Conservation (phyloP, 2,113 vertebrate species). For the Trichomycterus rosablanca region DNA sequence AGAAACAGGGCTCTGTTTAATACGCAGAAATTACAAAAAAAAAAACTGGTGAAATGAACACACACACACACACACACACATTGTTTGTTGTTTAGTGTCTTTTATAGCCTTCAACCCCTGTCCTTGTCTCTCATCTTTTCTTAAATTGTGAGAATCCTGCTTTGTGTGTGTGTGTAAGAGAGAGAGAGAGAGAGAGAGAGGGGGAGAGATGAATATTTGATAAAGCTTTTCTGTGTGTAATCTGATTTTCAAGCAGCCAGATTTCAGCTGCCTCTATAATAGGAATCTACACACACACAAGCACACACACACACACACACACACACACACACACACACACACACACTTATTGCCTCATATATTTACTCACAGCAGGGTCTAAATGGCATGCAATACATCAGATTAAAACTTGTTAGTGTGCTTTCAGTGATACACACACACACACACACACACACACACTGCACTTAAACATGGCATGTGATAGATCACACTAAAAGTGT, state of each 20-base stretch:
- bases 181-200: neutral
- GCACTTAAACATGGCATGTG: slow-evolving; percentile 30
- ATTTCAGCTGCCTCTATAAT: slow-evolving; percentile 56
- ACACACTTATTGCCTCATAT: slow-evolving; percentile 8
- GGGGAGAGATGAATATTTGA: slow-evolving; percentile 69
- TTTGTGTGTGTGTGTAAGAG: neutral
- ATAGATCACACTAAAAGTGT: slow-evolving; percentile 57
- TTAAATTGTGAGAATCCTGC: too few relatives aligned
- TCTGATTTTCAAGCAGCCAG: slow-evolving; percentile 61
- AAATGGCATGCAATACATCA: slow-evolving; percentile 25
- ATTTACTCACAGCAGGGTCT: slow-evolving; percentile 36
- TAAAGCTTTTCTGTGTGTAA: slow-evolving; percentile 63
- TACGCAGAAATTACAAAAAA: too few relatives aligned
- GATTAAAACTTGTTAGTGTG: slow-evolving; percentile 45
- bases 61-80: too few relatives aligned
- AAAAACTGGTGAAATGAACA: too few relatives aligned
- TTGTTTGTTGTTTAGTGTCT: too few relatives aligned
- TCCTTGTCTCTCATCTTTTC: too few relatives aligned
- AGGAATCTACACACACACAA: neutral
- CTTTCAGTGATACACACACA: neutral
- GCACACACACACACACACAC: neutral
- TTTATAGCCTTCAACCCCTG: too few relatives aligned
- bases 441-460: slow-evolving; percentile 13
- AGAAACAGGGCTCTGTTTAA: too few relatives aligned
- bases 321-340: slow-evolving; percentile 12